Percentiles rank a stretch among this genome's conserved stretches.
phyloP scores from a whole-genome alignment of 2,113 vertebrate genomes.

The Columbina picui region DNA sequence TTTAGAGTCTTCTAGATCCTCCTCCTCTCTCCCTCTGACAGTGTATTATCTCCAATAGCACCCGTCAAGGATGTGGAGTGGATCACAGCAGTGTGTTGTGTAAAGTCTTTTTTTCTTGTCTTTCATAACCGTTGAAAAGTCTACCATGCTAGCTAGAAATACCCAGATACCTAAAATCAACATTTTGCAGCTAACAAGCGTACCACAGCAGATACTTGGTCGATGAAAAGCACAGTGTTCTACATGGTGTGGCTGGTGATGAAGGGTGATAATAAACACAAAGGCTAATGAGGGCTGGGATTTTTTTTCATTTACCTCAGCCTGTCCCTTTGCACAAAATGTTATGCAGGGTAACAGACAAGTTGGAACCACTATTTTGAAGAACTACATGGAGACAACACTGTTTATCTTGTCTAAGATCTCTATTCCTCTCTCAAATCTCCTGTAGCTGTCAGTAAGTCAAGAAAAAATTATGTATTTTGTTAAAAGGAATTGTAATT shows the following conservation, averaged over 20 bases:
- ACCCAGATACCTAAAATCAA: neutral
- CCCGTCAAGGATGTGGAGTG: fast-evolving
- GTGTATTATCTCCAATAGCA: neutral
- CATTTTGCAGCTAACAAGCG: neutral
- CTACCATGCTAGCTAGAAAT: neutral
- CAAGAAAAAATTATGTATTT: neutral
- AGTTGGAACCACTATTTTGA: neutral
- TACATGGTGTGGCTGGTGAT: fast-evolving
- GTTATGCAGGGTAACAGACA: neutral
- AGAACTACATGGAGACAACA: neutral
- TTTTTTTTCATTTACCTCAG: neutral
- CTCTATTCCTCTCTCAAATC: neutral
- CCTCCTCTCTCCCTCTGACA: neutral
- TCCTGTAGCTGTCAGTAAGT: neutral
- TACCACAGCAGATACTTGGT: neutral
- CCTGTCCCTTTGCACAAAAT: neutral
- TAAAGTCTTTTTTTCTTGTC: neutral
- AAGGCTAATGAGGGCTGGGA: neutral
- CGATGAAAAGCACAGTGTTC: neutral
- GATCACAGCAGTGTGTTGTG: neutral
- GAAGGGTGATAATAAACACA: neutral
- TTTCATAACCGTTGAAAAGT: neutral
- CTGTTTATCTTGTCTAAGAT: neutral
- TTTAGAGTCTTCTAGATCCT: neutral
- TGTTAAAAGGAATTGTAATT: neutral